Evolutionary conservation across 2,888 invertebrate species (phyloP), one percentile per base, ranked within the genome.

Genomic region (Philereme vetulata): DNA sequence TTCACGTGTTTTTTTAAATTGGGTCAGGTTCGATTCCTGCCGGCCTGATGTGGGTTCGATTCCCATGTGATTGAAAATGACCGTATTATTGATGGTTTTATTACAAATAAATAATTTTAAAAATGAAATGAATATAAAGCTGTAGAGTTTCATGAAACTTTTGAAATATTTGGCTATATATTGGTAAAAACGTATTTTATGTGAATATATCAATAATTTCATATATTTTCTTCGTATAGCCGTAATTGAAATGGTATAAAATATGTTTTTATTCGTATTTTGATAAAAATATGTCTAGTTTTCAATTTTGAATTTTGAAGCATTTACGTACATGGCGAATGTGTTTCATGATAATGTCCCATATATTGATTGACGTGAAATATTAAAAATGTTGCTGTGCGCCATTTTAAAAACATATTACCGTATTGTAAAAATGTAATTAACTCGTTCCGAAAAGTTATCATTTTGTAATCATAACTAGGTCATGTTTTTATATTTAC

Each of bases 331-430:
- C 60, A 54, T 58, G 59, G 62, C 72, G 75, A 72, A 62, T 62
- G 69, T 75, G 75, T 74, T 74, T 69, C 72, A 60, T 76, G 76
- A 71, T 65, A 51, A 49, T 65, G 57, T 55, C 62, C 54, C 50
- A 9, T 7, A 21, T 33, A n/a, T 38, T 42, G 1, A 9, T 4
- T 34, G 34, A 34, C 32, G 32, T 45, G 6, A 5, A 32, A 21
- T 32, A 21, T 7, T 47, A 4, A 10, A 38, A 36, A 36, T 38
- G 6, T 3, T 38, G 52, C 44, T 52, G 43, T 52, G 48, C 48
- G 36, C 32, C 7, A 21, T 44, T 4, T 10, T n/a, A 11, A 44
- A 44, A 44, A 4, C 5, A 5, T 3, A 44, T 44, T 2, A 21
- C 2, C 21, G 21, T 21, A 21, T 21, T 21, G 21, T 21, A 21